Evolutionary conservation across 2,797 vertebrate species (phyloP).

Genomic region (Mastacembelus armatus): DNA sequence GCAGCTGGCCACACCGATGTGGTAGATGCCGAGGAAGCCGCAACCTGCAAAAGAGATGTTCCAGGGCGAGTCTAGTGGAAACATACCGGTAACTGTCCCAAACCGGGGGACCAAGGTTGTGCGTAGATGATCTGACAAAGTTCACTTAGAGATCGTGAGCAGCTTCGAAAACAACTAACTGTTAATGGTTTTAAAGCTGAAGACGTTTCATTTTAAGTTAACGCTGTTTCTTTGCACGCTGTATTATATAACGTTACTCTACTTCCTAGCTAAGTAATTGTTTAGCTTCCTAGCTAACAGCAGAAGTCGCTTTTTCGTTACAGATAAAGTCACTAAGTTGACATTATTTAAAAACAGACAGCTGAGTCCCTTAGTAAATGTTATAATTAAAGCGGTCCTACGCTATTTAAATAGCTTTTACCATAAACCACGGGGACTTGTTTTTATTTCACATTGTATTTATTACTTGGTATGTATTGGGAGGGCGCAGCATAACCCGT

Average conservation of each 20-base stretch:
- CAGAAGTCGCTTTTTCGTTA: neutral
- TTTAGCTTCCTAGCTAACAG: neutral
- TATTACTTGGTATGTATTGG: neutral
- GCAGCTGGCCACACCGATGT: slow-evolving; percentile 95
- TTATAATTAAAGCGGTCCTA: neutral
- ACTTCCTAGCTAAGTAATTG: slow-evolving; percentile 1
- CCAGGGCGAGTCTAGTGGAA: slow-evolving; percentile 91
- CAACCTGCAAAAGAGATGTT: slow-evolving; percentile 98
- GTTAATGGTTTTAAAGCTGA: neutral
- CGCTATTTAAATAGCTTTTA: slow-evolving; percentile 19
- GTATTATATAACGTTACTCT: neutral
- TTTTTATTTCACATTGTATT: slow-evolving; percentile 49
- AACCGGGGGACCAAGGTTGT: neutral
- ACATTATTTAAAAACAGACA: neutral
- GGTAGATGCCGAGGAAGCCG: slow-evolving; percentile 96
- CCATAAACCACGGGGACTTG: slow-evolving; percentile 25
- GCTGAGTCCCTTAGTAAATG: neutral
- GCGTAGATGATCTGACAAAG: no score
- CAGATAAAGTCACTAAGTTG: neutral
- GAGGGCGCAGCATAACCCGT: neutral
- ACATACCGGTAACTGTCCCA: slow-evolving; percentile 81
- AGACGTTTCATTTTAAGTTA: neutral
- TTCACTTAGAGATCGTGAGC: neutral
- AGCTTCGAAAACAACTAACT: neutral
- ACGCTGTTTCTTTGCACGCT: neutral